Evolutionary conservation across 2,797 vertebrate genomes (phyloP).

Genomic region (Buceros bicornis): DNA sequence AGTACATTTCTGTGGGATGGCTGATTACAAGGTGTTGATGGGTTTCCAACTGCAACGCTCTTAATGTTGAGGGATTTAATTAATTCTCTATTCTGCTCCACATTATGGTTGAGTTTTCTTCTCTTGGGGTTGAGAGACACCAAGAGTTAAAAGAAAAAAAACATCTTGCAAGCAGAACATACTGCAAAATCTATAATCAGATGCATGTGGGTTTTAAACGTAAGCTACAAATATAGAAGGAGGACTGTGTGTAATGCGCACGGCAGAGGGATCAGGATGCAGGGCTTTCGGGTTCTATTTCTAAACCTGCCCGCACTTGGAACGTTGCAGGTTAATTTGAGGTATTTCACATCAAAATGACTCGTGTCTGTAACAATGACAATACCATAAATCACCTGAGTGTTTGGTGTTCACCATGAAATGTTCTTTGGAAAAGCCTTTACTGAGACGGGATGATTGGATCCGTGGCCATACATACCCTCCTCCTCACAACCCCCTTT

Average conservation of each 20-base stretch:
- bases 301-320: constrained; percentile 22
- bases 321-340: constrained; percentile 34
- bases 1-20: constrained; percentile 58
- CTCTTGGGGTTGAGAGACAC: constrained; percentile 2
- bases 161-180: constrained; percentile 37
- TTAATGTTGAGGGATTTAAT: constrained; percentile 38
- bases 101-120: background rate
- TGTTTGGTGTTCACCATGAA: background rate
- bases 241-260: constrained; percentile 8
- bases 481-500: background rate
- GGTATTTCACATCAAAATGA: background rate
- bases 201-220: constrained; percentile 67
- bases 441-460: background rate
- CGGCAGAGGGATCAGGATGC: background rate
- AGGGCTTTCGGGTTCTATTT: constrained; percentile 30
- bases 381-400: background rate
- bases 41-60: constrained; percentile 64
- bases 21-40: constrained; percentile 69
- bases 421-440: background rate
- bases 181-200: constrained; percentile 62
- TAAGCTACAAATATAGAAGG: constrained; percentile 58
- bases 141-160: constrained; percentile 70
- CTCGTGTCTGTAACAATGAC: background rate
- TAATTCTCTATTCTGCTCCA: constrained; percentile 10
- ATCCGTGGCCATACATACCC: background rate